These are phyloP conservation scores for Ypsolopha sequella DNA, from an alignment of 2,888 invertebrate species.

Conservation along the genomic window DNA sequence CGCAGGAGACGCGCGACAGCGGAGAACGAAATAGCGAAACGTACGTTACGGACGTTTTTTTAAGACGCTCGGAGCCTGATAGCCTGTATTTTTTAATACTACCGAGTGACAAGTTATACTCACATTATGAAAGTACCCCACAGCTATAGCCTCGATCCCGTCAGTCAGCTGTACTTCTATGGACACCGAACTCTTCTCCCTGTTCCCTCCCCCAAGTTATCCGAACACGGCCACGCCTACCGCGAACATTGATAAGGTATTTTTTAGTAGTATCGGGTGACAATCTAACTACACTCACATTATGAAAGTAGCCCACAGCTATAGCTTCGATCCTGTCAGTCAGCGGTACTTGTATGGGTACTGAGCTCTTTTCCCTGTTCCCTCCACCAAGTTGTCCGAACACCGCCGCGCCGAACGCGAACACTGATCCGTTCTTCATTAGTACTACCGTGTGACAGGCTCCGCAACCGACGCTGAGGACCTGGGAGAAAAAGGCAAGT, in stretches of 20 bases:
- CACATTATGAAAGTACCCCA: conserved; percentile 76
- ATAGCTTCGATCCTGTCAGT: conserved; percentile 46
- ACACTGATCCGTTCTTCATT: conserved; percentile 77
- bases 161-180: too few relatives aligned
- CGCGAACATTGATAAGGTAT: too few relatives aligned
- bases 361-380: conserved; percentile 70
- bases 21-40: too few relatives aligned
- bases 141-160: conserved; percentile 61
- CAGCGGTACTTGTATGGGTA: conserved; percentile 62
- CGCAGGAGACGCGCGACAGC: too few relatives aligned
- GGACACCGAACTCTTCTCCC: too few relatives aligned
- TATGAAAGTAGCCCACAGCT: conserved; percentile 75
- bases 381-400: conserved; percentile 83
- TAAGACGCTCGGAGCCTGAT: too few relatives aligned
- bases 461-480: conserved; percentile 68
- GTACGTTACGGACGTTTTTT: too few relatives aligned
- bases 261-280: too few relatives aligned
- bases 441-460: conserved; percentile 81
- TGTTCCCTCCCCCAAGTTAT: too few relatives aligned
- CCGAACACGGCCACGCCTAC: too few relatives aligned
- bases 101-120: conserved; percentile 20
- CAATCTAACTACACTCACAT: conserved; percentile 51
- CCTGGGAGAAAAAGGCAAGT: conserved; percentile 23
- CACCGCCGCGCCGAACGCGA: conserved; percentile 78
- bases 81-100: too few relatives aligned